Base-by-base conservation (phyloP, 1,140 invertebrate species). In the Drosophila ercepeae region DNA sequence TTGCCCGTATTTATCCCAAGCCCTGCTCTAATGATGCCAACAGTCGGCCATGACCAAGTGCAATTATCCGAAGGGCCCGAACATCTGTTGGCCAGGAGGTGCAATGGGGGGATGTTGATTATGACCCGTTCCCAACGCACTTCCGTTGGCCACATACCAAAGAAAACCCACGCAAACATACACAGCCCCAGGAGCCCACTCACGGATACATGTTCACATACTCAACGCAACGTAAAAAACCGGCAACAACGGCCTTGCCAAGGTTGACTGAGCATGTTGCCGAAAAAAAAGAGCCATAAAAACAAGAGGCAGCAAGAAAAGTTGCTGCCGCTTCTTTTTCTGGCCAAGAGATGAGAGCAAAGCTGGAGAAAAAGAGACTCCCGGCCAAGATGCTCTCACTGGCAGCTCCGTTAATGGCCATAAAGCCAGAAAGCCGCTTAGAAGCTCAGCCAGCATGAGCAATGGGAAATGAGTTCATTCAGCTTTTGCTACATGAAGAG, bases 221-320 rank as follows among this genome's bases (percentile, higher is more conserved):
- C 29, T 41, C 13, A 67, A 9, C 23, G 61, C 29, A 42, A 39
- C 25, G 60, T 58, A 76, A 89, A 86, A 90, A 90, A 89, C 89
- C 84, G 89, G 89, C 82, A 84, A 75, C 76, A 89, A 90, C 89
- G 89, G 89, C 89, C 89, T 90, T 90, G 89, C 89, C 89, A 90
- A 90, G 89, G 89, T 89, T 90, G 89, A 86, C 74, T 86, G 79
- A 81, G 50, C 76, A 89, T 70, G 82, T 76, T 81, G 78, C 78
- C 78, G 54, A 89, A 74, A 75, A 77, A 73, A 86, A 79, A 70
- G 71, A 79, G 81, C 48, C 68, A 89, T 75, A 72, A 82, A 65
- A 82, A 36, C 50, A 71, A 75, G 58, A 39, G 67, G 76, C 76
- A 75, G 51, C 72, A 72, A 86, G 81, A 86, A 86, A 86, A 79